Percentiles rank a stretch among this genome's conserved stretches.
Conservation (phyloP, 2,797 vertebrate species). For the Gymnothorax reevesii region DNA sequence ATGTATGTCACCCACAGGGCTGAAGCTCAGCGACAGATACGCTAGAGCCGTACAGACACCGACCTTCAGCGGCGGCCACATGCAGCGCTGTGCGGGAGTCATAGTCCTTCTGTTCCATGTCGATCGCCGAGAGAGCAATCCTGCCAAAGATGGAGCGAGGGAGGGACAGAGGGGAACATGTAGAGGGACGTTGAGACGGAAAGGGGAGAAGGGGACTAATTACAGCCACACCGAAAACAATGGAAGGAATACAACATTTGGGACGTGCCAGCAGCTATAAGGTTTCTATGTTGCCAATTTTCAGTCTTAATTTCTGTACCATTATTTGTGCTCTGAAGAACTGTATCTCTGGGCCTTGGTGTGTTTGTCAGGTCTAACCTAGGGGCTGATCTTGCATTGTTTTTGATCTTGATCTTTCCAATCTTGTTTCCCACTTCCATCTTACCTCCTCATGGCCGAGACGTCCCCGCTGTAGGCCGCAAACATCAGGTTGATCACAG, state of each 20-base stretch:
- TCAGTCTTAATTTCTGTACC: no score
- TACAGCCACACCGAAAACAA: not conserved
- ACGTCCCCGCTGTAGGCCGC: constrained; percentile 85
- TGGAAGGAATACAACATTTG: not conserved
- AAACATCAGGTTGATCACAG: constrained; percentile 84
- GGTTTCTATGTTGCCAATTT: no score
- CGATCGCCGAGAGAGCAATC: constrained; percentile 89
- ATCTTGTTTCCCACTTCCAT: not conserved
- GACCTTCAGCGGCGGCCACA: constrained; percentile 87
- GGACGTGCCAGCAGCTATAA: not conserved
- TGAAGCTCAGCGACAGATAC: no score
- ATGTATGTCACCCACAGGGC: no score
- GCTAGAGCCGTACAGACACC: not conserved
- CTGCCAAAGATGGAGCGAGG: constrained; percentile 60
- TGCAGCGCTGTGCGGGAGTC: constrained; percentile 92
- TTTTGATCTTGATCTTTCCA: no score
- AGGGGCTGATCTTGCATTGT: no score
- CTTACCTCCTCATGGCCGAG: constrained; percentile 82
- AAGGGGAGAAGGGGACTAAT: not conserved
- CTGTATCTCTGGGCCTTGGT: not conserved
- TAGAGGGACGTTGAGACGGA: not conserved
- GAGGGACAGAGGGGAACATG: not conserved
- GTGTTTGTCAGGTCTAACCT: not conserved
- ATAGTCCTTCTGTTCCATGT: constrained; percentile 94
- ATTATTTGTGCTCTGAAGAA: no score